Base-by-base conservation (phyloP, 1,140 invertebrate genomes). In the Achroia grisella region DNA sequence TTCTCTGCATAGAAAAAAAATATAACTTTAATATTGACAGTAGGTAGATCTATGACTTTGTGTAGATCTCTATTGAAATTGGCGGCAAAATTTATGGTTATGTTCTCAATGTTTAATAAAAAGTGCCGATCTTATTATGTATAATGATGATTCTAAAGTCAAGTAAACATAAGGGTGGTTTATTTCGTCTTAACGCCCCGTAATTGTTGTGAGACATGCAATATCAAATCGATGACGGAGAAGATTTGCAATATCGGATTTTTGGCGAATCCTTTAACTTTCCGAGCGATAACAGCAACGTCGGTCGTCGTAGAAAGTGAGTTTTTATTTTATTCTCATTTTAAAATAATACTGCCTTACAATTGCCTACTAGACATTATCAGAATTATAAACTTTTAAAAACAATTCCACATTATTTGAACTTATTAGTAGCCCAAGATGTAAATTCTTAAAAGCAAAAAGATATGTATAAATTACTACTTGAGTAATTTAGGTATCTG, bases 181-280 rank as follows among this genome's bases (percentile, higher is more conserved):
- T 69, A 72, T 76, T 76, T 72, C 48, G 54, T 78, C 52, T 40
- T 55, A 41, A 52, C 53, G 58, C 52, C 51, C 58, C 39, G 35
- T 66, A 65, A 64, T 60, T 72, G 67, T 69, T 75, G 74, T 71
- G 61, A 82, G 76, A 63, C 60, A 84, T 84, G 80, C 80, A 84
- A 84, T 82, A 65, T 82, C 80, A 77, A 82, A 81, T 68, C 57
- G 81, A 82, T 65, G 78, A 82, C 40, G 78, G 81, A 39, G 80
- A 84, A 53, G 76, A 84, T 44, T 72, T 84, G 37, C 76, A 84
- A 67, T 82, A 82, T 75, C 76, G 76, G 76, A 84, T 84, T 80
- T 84, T 84, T 70, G 78, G 76, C 39, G 74, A 80, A 60, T 75
- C 80, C 70, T 85, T 71, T 64, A 82, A 74, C 43, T 69, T 82